Base-by-base conservation (phyloP, 2,113 vertebrate genomes). In the Oncorhynchus clarkii region DNA sequence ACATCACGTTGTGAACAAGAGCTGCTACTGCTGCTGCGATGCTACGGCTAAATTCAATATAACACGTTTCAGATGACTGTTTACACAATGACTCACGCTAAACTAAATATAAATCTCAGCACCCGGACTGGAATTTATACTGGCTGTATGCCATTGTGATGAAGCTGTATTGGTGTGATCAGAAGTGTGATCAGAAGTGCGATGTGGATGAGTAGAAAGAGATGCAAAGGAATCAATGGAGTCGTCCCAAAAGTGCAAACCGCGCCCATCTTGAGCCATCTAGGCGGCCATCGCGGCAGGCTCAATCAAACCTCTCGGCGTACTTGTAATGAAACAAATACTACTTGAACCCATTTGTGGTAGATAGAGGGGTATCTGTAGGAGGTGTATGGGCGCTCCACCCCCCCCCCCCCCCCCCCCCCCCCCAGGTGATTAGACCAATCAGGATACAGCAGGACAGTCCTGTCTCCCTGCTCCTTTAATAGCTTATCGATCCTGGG, bases 401-500 rank as follows among this genome's bases (percentile, higher is more conserved):
- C 83, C 76, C 5, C 5, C 31, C 5, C 31, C 72, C 78, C 76
- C 5, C 5, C 31, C 5, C 31, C 72, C 78, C 71, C 29, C 83
- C 76, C 5, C 5, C 31, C 5, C 31, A 20, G 76, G 75, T 87
- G 75, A 87, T 88, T 82, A 77, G 80, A 76, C 76, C 70, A 77
- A 76, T 27, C 78, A 76, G 64, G 75, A 85, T 57, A 64, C 24
- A 0, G 45, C 62, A 78, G 71, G 77, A 85, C 78, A 72, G 66
- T 27, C 8, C 59, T 73, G 67, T 8, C 79, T 81, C 66, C 80
- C 74, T 60, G 70, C 74, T 75, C 84, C 78, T 75, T 69, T 87
- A 89, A 90, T 85, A 86, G 84, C 69, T 85, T 87, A 90, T 89
- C 81, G 88, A 91, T 89, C 84, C 1, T 6, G 65, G 60, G 78